A percentile compares a stretch with the other conserved stretches of the same genome.
These are phyloP conservation scores for Chelonus insularis DNA, from an alignment of 1,140 invertebrate genomes.

Conservation along the genomic window DNA sequence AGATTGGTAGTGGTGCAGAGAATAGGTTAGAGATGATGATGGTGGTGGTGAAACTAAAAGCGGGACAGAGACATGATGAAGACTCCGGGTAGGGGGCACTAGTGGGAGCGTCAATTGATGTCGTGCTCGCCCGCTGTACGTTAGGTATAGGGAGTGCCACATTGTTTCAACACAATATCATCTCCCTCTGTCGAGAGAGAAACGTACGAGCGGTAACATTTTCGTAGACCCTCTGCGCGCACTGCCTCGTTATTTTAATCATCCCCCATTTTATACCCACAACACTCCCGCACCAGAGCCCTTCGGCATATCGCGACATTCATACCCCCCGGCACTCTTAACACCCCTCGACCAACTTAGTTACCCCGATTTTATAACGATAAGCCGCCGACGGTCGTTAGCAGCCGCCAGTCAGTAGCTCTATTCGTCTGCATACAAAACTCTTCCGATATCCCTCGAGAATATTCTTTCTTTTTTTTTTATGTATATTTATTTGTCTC, in stretches of 20 bases:
- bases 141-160: conserved; percentile 32
- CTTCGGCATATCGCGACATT: conserved; percentile 31
- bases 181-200: conserved; percentile 27
- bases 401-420: conserved; percentile 35
- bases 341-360: conserved; percentile 29
- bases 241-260: conserved; percentile 57
- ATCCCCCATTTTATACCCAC: conserved; percentile 52
- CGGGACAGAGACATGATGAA: too few species aligned
- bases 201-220: conserved; percentile 12
- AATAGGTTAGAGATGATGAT: too few species aligned
- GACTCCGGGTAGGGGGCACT: too few species aligned
- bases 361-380: conserved; percentile 37
- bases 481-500: too few species aligned
- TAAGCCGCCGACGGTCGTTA: conserved; percentile 37
- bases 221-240: conserved; percentile 30
- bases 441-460: too few species aligned
- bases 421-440: conserved; percentile 22
- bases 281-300: conserved; percentile 38
- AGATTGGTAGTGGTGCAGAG: too few species aligned
- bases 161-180: conserved; percentile 40
- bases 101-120: conserved; percentile 37
- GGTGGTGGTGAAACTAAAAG: too few species aligned
- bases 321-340: too few species aligned
- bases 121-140: conserved; percentile 31
- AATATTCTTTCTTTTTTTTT: background rate